Conservation (phyloP, 2,888 invertebrate species). For the Tuberolachnus salignus region DNA sequence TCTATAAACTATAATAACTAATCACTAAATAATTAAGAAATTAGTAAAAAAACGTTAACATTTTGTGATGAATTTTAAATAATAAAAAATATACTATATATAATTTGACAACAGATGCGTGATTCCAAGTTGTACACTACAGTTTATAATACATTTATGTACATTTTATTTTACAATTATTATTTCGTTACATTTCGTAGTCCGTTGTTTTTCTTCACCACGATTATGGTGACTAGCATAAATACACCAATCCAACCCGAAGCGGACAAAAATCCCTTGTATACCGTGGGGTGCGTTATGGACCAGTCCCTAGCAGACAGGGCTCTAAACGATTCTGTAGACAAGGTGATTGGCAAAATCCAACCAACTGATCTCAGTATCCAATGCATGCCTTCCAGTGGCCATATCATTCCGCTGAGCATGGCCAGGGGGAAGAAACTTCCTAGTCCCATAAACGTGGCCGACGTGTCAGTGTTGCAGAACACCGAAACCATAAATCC, state of each 20-base stretch:
- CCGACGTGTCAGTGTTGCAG: slow-evolving; percentile 77
- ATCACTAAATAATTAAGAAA: slow-evolving; percentile 22
- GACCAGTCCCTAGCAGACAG: slow-evolving; percentile 78
- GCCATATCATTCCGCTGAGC: slow-evolving; percentile 73
- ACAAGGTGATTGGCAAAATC: slow-evolving; percentile 78
- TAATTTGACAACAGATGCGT: background rate
- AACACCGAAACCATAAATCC: slow-evolving; percentile 82
- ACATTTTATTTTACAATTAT: slow-evolving; percentile 57
- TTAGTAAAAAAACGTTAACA: background rate
- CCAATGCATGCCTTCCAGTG: slow-evolving; percentile 72
- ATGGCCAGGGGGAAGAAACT: slow-evolving; percentile 89
- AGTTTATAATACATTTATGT: slow-evolving; percentile 36
- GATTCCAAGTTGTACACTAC: slow-evolving; percentile 6
- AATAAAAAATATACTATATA: background rate
- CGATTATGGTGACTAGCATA: slow-evolving; percentile 67
- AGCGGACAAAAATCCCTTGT: slow-evolving; percentile 74
- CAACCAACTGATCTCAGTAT: slow-evolving; percentile 70
- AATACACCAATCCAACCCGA: slow-evolving; percentile 71
- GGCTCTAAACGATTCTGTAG: slow-evolving; percentile 76
- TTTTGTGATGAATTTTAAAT: background rate
- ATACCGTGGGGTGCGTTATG: slow-evolving; percentile 72
- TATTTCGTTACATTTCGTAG: slow-evolving; percentile 46
- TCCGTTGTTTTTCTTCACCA: slow-evolving; percentile 62
- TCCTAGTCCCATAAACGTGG: slow-evolving; percentile 85
- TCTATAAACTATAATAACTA: background rate